Base-by-base conservation (phyloP, 2,797 vertebrate species). In the Squalus acanthias region DNA sequence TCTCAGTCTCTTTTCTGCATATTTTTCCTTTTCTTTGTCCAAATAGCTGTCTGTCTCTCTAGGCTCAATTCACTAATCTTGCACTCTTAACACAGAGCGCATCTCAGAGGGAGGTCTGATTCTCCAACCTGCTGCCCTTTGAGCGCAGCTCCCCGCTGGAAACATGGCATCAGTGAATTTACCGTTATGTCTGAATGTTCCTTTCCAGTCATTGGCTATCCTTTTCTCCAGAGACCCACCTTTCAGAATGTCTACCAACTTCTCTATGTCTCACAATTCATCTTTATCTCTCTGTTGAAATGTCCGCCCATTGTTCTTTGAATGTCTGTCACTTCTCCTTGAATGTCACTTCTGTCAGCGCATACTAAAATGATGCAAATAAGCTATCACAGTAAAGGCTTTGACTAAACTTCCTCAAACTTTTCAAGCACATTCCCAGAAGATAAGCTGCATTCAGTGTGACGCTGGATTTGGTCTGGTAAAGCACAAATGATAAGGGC, bases 391-490 rank as follows among this genome's bases (percentile, higher is more conserved):
- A 33, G 20, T 65, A 33, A 65, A 65, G 15, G n/a, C 63, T 39
- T 67, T 20, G 63, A 46, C 46, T 24, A 69, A 46, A 93, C 33
- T 91, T 89, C 50, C 57, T 89, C 26, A 15, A 85, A 89, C 33
- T 67, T 93, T 63, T n/a, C 33, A 91, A 91, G 29, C 29, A 91
- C 15, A 17, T 65, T 63, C 88, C 29, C 88, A 63, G 57, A 65
- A n/a, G 91, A n/a, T n/a, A 67, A 13, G 57, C 26, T 74, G 72
- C 29, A 74, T 26, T 89, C 87, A 89, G 12, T 60, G 87, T 26
- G 87, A 89, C 46, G n/a, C n/a, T 69, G 91, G 63, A 93, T 93
- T 67, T 93, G 91, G 91, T 69, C 63, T 69, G n/a, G 91, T 69
- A 93, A 69, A 46, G 63, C 67, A 93, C 20, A 67, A 93, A 46